A percentile compares a stretch with the other conserved stretches of the same genome.
Evolutionary conservation across 2,797 vertebrate species (phyloP).

Genomic region (Toxotes lorentzi): DNA sequence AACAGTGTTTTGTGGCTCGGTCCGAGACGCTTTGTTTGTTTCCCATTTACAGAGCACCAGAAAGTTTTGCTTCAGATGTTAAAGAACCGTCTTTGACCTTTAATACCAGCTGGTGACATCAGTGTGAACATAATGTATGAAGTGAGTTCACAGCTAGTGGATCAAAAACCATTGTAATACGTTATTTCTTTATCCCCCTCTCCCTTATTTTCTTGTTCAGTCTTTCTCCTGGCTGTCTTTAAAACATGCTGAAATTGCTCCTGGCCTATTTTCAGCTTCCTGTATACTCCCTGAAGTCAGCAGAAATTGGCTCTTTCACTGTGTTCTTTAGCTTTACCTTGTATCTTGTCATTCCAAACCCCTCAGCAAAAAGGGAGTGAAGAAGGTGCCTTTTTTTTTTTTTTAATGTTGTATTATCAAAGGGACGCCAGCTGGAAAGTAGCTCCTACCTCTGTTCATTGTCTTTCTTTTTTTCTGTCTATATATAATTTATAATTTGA

Average conservation of each 20-base stretch:
- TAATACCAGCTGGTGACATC: conserved; percentile 5
- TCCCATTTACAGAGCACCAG: neutral
- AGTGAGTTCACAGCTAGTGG: neutral
- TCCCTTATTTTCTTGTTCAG: conserved; percentile 11
- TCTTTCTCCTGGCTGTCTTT: conserved; percentile 40
- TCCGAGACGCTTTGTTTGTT: too few species aligned
- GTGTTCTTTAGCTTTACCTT: conserved; percentile 37
- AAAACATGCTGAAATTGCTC: conserved; percentile 52
- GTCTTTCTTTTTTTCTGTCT: neutral
- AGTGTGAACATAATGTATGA: conserved; percentile 5
- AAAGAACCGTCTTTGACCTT: conserved; percentile 11
- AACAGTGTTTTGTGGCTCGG: too few species aligned
- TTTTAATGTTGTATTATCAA: conserved; percentile 27
- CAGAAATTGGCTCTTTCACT: conserved; percentile 25
- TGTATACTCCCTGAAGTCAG: conserved; percentile 50
- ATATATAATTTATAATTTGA: neutral
- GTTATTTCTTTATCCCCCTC: neutral
- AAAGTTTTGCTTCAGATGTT: conserved; percentile 24
- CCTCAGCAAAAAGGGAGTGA: neutral
- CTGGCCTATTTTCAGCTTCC: conserved; percentile 53
- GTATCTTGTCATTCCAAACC: conserved; percentile 34
- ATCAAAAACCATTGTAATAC: conserved; percentile 18
- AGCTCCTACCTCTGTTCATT: neutral
- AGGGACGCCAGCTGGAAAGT: neutral
- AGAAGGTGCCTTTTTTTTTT: neutral